Base-by-base conservation (phyloP, 2,888 invertebrate species). In the Uloborus plumipes region DNA sequence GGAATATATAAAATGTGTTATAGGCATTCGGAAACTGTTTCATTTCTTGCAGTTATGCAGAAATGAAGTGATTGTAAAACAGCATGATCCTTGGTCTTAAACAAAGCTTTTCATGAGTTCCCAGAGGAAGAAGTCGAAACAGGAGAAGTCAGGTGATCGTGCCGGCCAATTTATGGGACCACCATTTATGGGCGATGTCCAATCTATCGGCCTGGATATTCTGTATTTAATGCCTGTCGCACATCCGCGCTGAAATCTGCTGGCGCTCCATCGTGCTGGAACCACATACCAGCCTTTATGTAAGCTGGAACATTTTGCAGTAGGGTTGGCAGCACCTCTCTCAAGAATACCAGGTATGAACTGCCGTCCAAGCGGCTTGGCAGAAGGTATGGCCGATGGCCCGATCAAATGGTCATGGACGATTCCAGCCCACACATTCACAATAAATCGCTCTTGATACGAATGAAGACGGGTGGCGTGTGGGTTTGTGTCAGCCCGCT, bases 341-440 rank as follows among this genome's bases (percentile, higher is more conserved):
- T 3, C 50, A 71, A 26, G 20, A 71, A 59, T 11, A 71, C 49
- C 7, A 47, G 47, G 1, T 71, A 61, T 4, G 61, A 31, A 47
- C 22, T 16, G 14, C 31, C 31, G 22, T 31, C 20, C 47, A 58
- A 26, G 18, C 49, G 20, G 11, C 18, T 59, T 4, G 47, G 61
- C 50, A 59, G 61, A 13, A 59, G 26, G n/a, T 62, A 73, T 64
- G 51, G 51, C 18, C 51, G n/a, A n/a, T n/a, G n/a, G n/a, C 16
- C 67, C 51, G 18, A 22, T 67, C 51, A 67, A 31, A 67, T 67
- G 67, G 39, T 67, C 67, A 26, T 67, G 22, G 18, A 67, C 20
- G 7, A 67, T 67, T 67, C 67, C 51, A 39, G 67, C 67, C 51
- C 18, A 67, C 9, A 67, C 22, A 67, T 51, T 67, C 4, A 67